These are phyloP conservation scores for Pyralis farinalis DNA, from an alignment of 2,888 invertebrate species.

Conservation along the genomic window DNA sequence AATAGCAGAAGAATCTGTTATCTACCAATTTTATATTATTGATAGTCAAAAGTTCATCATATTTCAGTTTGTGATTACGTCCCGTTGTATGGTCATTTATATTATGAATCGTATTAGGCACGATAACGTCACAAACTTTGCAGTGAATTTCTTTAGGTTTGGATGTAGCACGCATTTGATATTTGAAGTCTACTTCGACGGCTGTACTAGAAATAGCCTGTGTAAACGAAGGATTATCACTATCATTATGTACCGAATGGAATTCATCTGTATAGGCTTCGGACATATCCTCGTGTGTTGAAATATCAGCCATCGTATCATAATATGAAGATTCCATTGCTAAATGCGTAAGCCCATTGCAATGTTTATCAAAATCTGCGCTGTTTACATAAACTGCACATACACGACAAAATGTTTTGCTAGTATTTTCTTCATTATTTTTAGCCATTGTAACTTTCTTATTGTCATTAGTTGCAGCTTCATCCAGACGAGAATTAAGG, in stretches of 20 bases:
- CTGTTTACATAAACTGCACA: slow-evolving; percentile 11
- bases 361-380: slow-evolving; percentile 7
- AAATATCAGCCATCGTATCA: not conserved
- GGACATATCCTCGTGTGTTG: no score
- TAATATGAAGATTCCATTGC: not conserved
- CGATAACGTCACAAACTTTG: slow-evolving; percentile 5
- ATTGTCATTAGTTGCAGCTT: no score
- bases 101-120: slow-evolving; percentile 3
- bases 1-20: not conserved
- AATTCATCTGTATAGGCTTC: no score
- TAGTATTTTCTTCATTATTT: no score
- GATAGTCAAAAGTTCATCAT: slow-evolving; percentile 1
- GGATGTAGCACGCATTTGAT: slow-evolving; percentile 14
- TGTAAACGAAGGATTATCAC: no score
- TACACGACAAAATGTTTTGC: slow-evolving; percentile 2
- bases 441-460: no score
- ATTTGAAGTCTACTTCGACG: slow-evolving; percentile 14
- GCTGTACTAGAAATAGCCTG: slow-evolving; percentile 3
- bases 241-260: no score
- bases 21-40: not conserved
- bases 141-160: slow-evolving; percentile 11
- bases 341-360: slow-evolving; percentile 11
- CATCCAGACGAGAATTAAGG: no score
- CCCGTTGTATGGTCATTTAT: slow-evolving; percentile 6
- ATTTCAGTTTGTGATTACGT: slow-evolving; percentile 3